Conservation (phyloP, 2,113 vertebrate species). For the Chaetura pelagica region DNA sequence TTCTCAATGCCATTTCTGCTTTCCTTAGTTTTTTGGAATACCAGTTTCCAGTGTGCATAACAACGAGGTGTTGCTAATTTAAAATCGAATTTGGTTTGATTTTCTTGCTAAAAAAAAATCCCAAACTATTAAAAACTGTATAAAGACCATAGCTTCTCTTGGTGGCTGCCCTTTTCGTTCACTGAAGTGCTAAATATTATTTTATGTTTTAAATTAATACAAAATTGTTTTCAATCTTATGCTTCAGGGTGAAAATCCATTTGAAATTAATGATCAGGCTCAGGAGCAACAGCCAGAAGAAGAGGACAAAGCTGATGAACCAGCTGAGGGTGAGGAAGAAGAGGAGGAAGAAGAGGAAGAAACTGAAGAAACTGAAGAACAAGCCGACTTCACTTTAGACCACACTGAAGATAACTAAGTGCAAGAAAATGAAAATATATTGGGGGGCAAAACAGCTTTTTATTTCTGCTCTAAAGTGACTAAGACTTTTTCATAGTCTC, state of each 20-base stretch:
- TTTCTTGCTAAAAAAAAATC: not conserved
- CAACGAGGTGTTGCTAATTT: not conserved
- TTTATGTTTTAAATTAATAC: not conserved
- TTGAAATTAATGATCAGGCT: constrained; percentile 78
- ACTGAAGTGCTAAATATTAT: not conserved
- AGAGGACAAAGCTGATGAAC: constrained; percentile 78
- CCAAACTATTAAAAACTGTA: not conserved
- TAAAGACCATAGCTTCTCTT: not conserved
- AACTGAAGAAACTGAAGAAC: constrained; percentile 52
- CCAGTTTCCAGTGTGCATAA: not conserved
- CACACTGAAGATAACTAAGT: constrained; percentile 75
- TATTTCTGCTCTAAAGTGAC: constrained; percentile 52
- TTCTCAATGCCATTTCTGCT: not conserved
- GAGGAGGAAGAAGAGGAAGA: constrained; percentile 54
- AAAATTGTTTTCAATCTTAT: not conserved
- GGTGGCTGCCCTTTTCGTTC: not conserved
- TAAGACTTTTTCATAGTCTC: constrained; percentile 71
- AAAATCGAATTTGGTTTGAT: not conserved
- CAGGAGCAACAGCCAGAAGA: constrained; percentile 76
- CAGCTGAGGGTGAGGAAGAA: constrained; percentile 72
- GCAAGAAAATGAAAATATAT: not conserved
- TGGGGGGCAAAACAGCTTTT: constrained; percentile 37
- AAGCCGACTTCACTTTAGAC: constrained; percentile 72
- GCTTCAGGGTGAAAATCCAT: constrained; percentile 86
- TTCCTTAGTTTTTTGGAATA: not conserved